Evolutionary conservation across 2,888 invertebrate species (phyloP).

Genomic region (Clostera curtula): DNA sequence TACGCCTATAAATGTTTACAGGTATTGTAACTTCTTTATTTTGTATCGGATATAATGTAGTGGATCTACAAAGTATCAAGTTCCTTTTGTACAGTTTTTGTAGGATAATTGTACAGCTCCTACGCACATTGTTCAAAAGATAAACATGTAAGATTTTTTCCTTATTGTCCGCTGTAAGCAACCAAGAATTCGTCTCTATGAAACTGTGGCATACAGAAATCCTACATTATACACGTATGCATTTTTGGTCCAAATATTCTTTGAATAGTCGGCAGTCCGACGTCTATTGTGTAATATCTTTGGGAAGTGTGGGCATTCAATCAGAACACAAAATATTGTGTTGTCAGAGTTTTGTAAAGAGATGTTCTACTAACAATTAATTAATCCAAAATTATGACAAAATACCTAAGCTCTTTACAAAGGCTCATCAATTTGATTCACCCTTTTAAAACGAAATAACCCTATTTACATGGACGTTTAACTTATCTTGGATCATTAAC

Average conservation of each 20-base stretch:
- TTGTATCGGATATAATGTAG: background rate
- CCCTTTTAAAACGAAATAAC: conserved; percentile 31
- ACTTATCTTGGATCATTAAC: conserved; percentile 41
- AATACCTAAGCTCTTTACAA: conserved; percentile 24
- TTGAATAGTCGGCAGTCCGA: conserved; percentile 41
- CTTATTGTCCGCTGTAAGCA: conserved; percentile 46
- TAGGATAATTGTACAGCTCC: conserved; percentile 40
- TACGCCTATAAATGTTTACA: background rate
- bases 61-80: conserved; percentile 32
- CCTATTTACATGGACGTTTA: conserved; percentile 36
- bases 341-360: conserved; percentile 39
- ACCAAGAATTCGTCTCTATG: conserved; percentile 36
- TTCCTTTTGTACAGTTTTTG: conserved; percentile 10
- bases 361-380: conserved; percentile 38
- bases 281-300: conserved; percentile 49
- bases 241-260: conserved; percentile 44
- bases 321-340: conserved; percentile 31
- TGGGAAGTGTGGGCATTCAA: conserved; percentile 44
- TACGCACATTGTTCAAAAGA: conserved; percentile 53
- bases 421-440: conserved; percentile 26
- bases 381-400: conserved; percentile 25
- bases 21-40: no score
- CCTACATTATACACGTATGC: conserved; percentile 28
- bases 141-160: conserved; percentile 56
- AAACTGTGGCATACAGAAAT: conserved; percentile 24